A percentile compares a stretch with the other conserved stretches of the same genome.
These are phyloP conservation scores for Agrotis segetum DNA, from an alignment of 2,888 invertebrate species.

Conservation along the genomic window DNA sequence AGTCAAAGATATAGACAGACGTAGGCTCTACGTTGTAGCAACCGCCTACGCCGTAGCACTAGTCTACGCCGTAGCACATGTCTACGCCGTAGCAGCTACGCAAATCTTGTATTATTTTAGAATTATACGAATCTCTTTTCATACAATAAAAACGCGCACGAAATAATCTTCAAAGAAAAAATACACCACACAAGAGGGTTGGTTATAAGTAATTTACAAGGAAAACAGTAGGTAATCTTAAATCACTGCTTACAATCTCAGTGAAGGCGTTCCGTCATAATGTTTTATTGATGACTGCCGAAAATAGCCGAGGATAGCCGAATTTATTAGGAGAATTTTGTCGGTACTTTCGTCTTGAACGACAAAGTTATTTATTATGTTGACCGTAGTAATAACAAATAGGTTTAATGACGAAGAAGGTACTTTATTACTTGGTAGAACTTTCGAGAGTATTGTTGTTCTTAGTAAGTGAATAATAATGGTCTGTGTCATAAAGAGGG, in stretches of 20 bases:
- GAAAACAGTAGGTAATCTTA: slow-evolving; percentile 31
- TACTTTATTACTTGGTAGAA: background rate
- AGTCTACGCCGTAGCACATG: slow-evolving; percentile 28
- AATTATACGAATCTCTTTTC: background rate
- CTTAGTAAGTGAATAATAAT: background rate
- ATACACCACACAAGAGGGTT: background rate
- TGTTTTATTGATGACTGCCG: slow-evolving; percentile 54
- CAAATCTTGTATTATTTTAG: background rate
- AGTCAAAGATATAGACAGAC: background rate
- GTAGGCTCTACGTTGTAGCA: background rate
- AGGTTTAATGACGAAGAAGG: slow-evolving; percentile 6
- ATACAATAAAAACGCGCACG: background rate
- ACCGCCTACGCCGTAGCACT: slow-evolving; percentile 27
- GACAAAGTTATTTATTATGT: slow-evolving; percentile 38
- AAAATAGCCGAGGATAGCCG: slow-evolving; percentile 25
- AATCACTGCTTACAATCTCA: slow-evolving; percentile 21
- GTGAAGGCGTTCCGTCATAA: slow-evolving; percentile 29
- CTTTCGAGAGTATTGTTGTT: background rate
- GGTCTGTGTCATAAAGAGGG: background rate
- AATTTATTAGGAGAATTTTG: slow-evolving; percentile 15
- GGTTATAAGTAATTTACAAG: slow-evolving; percentile 2
- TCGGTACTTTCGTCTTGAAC: slow-evolving; percentile 8
- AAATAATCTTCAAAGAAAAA: slow-evolving; percentile 5
- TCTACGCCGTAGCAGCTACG: slow-evolving; percentile 34
- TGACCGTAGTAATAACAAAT: slow-evolving; percentile 14